Evolutionary conservation across 2,888 invertebrate genomes (phyloP).

Genomic region (Phoronis australis): DNA sequence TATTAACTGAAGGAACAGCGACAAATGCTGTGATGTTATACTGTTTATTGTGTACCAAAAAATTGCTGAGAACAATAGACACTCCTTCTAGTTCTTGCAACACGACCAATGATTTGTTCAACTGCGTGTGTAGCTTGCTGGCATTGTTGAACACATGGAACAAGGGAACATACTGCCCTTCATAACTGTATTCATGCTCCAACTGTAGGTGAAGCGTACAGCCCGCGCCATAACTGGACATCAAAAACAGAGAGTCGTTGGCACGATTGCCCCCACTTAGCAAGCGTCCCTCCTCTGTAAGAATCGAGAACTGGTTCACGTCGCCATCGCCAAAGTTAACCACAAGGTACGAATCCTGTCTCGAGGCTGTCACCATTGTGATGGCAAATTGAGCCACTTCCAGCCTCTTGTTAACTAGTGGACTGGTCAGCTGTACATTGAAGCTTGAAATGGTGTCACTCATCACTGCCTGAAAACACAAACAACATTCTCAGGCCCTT

Average conservation of each 20-base stretch:
- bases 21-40: too few species aligned
- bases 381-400: slow-evolving; percentile 22
- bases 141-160: slow-evolving; percentile 17
- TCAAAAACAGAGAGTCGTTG: slow-evolving; percentile 22
- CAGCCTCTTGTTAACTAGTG: slow-evolving; percentile 7
- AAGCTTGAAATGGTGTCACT: too few species aligned
- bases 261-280: too few species aligned
- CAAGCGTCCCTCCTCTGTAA: background rate
- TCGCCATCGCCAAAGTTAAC: slow-evolving; percentile 29
- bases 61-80: too few species aligned
- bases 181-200: slow-evolving; percentile 20
- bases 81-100: background rate
- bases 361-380: slow-evolving; percentile 25
- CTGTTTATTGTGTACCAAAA: too few species aligned
- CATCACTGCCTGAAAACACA: too few species aligned
- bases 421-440: too few species aligned
- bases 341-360: slow-evolving; percentile 23
- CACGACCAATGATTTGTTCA: background rate
- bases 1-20: too few species aligned
- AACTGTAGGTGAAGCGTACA: slow-evolving; percentile 29
- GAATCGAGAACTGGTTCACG: slow-evolving; percentile 6
- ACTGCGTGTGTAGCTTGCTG: slow-evolving; percentile 5
- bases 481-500: too few species aligned
- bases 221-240: slow-evolving; percentile 31
- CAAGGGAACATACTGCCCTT: slow-evolving; percentile 22